These are phyloP conservation scores for Tanypteryx hageni DNA, from an alignment of 2,888 invertebrate genomes.

Conservation along the genomic window DNA sequence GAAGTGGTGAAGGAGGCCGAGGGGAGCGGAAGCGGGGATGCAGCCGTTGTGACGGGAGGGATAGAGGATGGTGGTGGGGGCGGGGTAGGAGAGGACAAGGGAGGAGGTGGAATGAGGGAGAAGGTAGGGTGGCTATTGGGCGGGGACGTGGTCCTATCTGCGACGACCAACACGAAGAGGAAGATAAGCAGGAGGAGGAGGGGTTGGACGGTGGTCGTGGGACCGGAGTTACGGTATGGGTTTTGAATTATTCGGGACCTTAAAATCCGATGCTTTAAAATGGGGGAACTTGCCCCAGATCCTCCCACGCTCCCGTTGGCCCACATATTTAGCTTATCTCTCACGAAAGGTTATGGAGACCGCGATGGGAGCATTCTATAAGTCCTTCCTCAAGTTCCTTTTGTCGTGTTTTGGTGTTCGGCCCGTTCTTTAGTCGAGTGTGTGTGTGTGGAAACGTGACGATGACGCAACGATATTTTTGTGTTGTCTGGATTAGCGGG, in stretches of 20 bases:
- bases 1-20: conserved; percentile 63
- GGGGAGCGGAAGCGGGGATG: conserved; percentile 70
- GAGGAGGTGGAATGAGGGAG: conserved; percentile 3
- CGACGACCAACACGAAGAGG: conserved; percentile 50
- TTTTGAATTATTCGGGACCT: not conserved
- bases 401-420: not conserved
- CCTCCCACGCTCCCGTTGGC: not conserved
- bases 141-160: conserved; percentile 24
- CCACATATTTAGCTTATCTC: not conserved
- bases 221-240: conserved; percentile 84
- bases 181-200: conserved; percentile 66
- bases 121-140: conserved; percentile 7
- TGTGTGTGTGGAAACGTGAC: not conserved
- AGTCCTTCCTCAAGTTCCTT: not conserved
- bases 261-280: not conserved
- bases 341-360: not conserved
- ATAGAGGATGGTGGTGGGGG: conserved; percentile 13
- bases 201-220: conserved; percentile 83
- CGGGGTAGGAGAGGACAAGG: not conserved
- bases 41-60: conserved; percentile 68
- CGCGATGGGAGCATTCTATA: not conserved
- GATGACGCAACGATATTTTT: not conserved
- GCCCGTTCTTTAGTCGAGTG: not conserved
- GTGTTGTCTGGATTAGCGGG: not conserved
- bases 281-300: not conserved